Base-by-base conservation (phyloP, 2,797 vertebrate genomes). In the Hapalemur alaotrensis region DNA sequence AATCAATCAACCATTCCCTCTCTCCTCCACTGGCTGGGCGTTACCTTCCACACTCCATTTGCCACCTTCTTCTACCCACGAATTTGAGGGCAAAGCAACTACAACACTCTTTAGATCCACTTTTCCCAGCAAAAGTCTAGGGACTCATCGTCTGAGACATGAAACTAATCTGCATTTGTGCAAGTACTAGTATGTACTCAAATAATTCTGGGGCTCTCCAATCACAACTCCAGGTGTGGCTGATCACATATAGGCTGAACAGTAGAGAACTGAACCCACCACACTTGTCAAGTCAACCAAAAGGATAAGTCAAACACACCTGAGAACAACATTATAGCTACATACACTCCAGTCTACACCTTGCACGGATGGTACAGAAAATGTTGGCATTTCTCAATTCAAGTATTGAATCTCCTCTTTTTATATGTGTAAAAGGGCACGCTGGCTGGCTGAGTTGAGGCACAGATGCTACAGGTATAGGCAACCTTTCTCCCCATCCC, bases 1-100 rank as follows among this genome's bases (percentile, higher is more conserved):
- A n/a, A 35, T 18, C 0, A 0, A 35, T 15, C 0, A 0, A 22
- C 48, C 25, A 3, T 13, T 46, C 32, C 7, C 41, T 50, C 73
- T 73, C 50, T 95, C 54, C 82, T 46, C 46, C n/a, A 38, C 2
- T 28, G 2, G 17, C 25, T 4, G 20, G 75, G 9, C 38, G n/a
- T 52, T 65, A 25, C 43, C 15, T 59, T 17, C 65, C 23, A 67
- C 8, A 3, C 22, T 72, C 41, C 38, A 22, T 5, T 20, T 30
- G 7, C 50, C 75, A 50, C 14, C 48, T 52, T 59, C 41, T 81
- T 10, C 25, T 5, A 50, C 32, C 25, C 32, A 72, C 15, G 35
- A 14, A 17, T 43, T 5, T 22, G 17, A 78, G 43, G 8, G 20
- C 43, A 59, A 50, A 50, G 11, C 48, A 83, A 79, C 30, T 5